Conservation (phyloP, 2,113 vertebrate species). For the Corythornis vintsioides region DNA sequence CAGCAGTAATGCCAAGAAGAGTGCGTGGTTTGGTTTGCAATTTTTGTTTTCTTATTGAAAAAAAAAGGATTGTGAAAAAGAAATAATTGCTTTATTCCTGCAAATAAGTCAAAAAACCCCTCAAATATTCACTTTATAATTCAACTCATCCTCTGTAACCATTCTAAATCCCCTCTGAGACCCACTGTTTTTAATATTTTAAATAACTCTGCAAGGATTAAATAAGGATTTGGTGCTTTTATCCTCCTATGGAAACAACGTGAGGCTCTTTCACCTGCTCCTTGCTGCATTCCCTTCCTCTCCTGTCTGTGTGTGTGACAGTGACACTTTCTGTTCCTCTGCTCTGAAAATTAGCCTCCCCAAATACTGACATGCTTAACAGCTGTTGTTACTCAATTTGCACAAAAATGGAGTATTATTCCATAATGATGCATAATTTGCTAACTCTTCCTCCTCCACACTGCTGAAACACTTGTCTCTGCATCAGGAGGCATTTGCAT, state of each 20-base stretch:
- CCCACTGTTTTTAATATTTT: slow-evolving; percentile 58
- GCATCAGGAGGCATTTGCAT: slow-evolving; percentile 35
- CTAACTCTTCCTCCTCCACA: not conserved
- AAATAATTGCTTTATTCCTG: not conserved
- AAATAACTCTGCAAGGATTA: slow-evolving; percentile 61
- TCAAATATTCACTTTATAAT: slow-evolving; percentile 13
- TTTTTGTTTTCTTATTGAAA: not conserved
- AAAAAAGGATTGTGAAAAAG: not conserved
- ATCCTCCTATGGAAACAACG: not conserved
- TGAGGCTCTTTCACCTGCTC: slow-evolving; percentile 2
- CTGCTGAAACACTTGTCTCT: slow-evolving; percentile 22
- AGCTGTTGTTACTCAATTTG: slow-evolving; percentile 40
- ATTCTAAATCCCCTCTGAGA: slow-evolving; percentile 31
- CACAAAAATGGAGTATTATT: slow-evolving; percentile 32
- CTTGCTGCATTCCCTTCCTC: not conserved
- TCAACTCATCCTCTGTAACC: slow-evolving; percentile 16
- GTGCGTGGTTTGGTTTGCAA: not conserved
- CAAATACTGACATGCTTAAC: slow-evolving; percentile 21
- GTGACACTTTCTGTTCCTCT: not conserved
- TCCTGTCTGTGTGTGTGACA: not conserved
- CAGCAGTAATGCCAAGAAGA: not conserved
- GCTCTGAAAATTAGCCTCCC: slow-evolving; percentile 38
- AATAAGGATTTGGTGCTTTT: slow-evolving; percentile 51
- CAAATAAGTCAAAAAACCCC: not conserved
- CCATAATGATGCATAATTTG: not conserved